phyloP scores from a whole-genome alignment of 1,140 invertebrate species.

The Luehdorfia chinensis region DNA sequence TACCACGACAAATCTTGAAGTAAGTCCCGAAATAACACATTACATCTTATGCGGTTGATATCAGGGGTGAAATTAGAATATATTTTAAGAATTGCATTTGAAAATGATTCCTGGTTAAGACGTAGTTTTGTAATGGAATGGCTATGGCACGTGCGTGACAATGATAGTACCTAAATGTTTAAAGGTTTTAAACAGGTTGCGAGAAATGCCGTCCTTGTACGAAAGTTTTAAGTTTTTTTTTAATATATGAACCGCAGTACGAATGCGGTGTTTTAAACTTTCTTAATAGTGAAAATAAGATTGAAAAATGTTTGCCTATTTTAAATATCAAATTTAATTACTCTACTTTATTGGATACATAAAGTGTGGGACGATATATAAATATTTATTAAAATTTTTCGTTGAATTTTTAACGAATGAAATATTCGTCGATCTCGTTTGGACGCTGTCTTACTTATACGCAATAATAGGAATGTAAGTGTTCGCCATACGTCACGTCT shows the following conservation, averaged over 20 bases:
- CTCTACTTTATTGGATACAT: too few relatives aligned
- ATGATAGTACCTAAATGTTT: conserved; percentile 62
- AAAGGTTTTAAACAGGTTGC: conserved; percentile 59
- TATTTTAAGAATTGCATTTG: conserved; percentile 9
- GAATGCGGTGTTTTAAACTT: background rate
- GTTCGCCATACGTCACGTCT: too few relatives aligned
- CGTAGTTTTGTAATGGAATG: conserved; percentile 69
- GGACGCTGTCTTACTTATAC: too few relatives aligned
- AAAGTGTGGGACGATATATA: too few relatives aligned
- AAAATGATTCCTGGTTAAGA: conserved; percentile 34
- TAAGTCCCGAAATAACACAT: conserved; percentile 5
- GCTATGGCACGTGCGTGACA: conserved; percentile 67
- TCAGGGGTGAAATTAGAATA: conserved; percentile 25
- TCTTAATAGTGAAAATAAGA: too few relatives aligned
- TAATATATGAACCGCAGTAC: background rate
- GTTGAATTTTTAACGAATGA: too few relatives aligned
- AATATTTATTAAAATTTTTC: too few relatives aligned
- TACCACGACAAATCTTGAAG: conserved; percentile 33
- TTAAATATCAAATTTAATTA: too few relatives aligned
- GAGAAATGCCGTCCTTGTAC: conserved; percentile 36
- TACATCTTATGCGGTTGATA: conserved; percentile 17
- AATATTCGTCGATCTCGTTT: too few relatives aligned
- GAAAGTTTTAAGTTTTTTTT: conserved; percentile 45
- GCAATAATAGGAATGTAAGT: too few relatives aligned
- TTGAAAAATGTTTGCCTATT: too few relatives aligned